Evolutionary conservation across 1,140 invertebrate genomes (phyloP), one percentile per base, ranked within the genome.

Genomic region (Contarinia nasturtii): DNA sequence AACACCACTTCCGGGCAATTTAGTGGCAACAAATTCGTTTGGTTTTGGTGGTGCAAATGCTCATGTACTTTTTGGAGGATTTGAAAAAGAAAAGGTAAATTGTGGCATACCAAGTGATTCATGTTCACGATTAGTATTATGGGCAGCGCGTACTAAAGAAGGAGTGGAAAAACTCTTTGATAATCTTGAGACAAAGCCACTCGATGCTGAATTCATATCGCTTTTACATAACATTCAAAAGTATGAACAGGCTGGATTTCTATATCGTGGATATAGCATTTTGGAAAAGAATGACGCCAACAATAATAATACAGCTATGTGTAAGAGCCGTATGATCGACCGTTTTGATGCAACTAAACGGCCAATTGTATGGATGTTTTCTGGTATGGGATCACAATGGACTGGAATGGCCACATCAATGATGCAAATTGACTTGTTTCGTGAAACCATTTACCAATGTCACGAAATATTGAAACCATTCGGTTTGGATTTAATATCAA

Each of bases 351-450:
- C 73, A 1, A 65, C 71, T 5, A 68, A 69, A 48, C 64, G 51
- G 10, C 83, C 86, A 17, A 67, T 94, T 0, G 90, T 86, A 72
- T 89, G 83, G 64, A 76, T 93, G 10, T 95, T 89, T 66, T 82
- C 87, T 50, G 88, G 88, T 44, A 88, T 94, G 83, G 87, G 87
- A 5, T 81, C 80, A 1, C 86, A 93, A 56, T 93, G 88, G 87
- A 59, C 72, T 21, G 77, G 81, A 42, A 90, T 93, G 86, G 86
- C 79, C 17, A 64, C 70, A 27, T 66, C 68, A 7, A 61, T 75
- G 1, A 65, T 75, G 64, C 65, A 71, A 44, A 71, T 92, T 21
- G 75, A 80, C 7, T 56, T 74, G 5, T 90, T 92, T 60, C 70
- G 72, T 18, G 63, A 76, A 37, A 76, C 86, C 10, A 82, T 92